Base-by-base conservation (phyloP, 53 echinoderm and acorn worm species). In the Arbacia lixula region DNA sequence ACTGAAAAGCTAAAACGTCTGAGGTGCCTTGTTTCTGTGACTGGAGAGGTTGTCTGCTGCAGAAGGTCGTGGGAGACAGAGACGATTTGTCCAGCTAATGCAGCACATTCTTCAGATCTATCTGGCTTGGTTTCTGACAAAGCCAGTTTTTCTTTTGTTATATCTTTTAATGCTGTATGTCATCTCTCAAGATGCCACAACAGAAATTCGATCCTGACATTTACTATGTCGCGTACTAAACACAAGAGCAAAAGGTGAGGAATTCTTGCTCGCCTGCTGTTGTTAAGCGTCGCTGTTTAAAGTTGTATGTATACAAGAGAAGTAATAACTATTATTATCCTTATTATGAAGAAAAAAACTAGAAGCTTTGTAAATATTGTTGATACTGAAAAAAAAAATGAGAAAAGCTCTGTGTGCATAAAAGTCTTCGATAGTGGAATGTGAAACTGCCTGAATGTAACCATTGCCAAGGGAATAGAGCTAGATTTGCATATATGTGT, bases 291-390 rank as follows among this genome's bases (percentile, higher is more conserved):
- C 58, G 77, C 77, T 77, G 77, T 77, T 77, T 57, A 57, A 26
- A 38, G 77, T 77, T 77, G 56, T 77, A 77, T 60, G 77, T 77
- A 77, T 77, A 77, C 56, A 56, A 77, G 77, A 77, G 77, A 77
- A 77, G 77, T 77, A 77, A 77, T 77, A 77, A 77, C 77, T 77
- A 77, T 77, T 60, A 60, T 64, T 31, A 57, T 57, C n/a, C 9
- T 57, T 57, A 57, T 74, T 74, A 74, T 74, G 21, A n/a, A 25
- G 34, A 58, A 42, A 12, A 57, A 6, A 37, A 20, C 20, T 55
- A 77, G 58, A 77, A 56, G 77, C 77, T 57, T 77, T 77, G 77
- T 77, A 77, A 19, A 77, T 77, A 77, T 77, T 77, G 77, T 77
- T 77, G 77, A 77, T 77, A 77, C 26, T 57, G 42, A 58, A 77